These are phyloP conservation scores for Octomys mimax DNA, from an alignment of 2,797 vertebrate species.

Conservation along the genomic window DNA sequence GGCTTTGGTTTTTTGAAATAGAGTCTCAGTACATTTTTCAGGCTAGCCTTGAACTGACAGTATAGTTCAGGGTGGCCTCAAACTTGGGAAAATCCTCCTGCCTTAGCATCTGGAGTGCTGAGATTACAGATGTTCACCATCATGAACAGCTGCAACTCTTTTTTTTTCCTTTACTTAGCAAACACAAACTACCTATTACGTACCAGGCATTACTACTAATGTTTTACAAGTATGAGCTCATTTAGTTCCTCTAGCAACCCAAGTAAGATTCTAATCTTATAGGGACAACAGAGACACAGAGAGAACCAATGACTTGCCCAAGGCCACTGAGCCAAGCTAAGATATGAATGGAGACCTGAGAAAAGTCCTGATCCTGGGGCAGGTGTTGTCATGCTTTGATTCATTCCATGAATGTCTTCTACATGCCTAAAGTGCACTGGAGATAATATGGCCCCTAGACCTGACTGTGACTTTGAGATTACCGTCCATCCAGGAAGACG, in stretches of 20 bases:
- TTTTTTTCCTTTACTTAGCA: neutral
- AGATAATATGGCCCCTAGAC: neutral
- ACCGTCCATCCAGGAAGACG: slow-evolving; percentile 10
- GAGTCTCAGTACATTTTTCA: neutral
- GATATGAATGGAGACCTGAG: neutral
- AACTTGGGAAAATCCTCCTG: neutral
- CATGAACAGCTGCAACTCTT: neutral
- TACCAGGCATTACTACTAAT: slow-evolving; percentile 4
- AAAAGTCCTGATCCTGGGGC: neutral
- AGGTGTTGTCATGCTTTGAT: slow-evolving; percentile 23
- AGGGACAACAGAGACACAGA: slow-evolving; percentile 35
- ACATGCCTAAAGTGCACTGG: neutral
- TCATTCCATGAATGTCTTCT: slow-evolving; percentile 10
- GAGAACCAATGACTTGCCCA: neutral
- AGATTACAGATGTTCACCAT: neutral
- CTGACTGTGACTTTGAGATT: neutral
- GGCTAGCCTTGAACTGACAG: neutral
- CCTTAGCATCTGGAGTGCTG: neutral
- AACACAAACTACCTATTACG: neutral
- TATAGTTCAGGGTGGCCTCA: neutral
- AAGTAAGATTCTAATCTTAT: slow-evolving; percentile 3
- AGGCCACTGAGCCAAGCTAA: neutral
- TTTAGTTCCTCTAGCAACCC: neutral
- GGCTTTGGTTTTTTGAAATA: neutral
- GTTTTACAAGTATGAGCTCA: slow-evolving; percentile 16